A percentile compares a stretch with the other conserved stretches of the same genome.
Conservation (phyloP, 2,113 vertebrate species). For the Hydrochoerus hydrochaeris region DNA sequence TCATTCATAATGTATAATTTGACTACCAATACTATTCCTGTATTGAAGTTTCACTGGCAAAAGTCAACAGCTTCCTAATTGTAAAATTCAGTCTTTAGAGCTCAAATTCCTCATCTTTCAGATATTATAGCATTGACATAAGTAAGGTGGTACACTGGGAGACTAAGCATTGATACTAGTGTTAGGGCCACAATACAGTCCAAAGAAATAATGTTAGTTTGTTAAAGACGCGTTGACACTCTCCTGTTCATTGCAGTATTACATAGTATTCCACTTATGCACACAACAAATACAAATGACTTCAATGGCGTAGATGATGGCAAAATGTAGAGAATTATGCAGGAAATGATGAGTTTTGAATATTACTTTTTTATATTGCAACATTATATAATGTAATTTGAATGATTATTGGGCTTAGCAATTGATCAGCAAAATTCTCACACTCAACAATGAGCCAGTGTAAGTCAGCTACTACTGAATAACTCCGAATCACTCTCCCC, state of each 20-base stretch:
- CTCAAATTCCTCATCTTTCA: background rate
- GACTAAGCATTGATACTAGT: background rate
- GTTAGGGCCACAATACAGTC: background rate
- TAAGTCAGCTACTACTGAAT: background rate
- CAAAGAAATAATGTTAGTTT: background rate
- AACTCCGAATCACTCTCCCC: background rate
- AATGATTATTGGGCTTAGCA: background rate
- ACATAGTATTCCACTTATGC: background rate
- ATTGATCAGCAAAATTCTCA: background rate
- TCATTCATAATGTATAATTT: background rate
- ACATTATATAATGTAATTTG: background rate
- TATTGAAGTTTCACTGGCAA: background rate
- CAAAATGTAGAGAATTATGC: background rate
- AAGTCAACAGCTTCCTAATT: background rate
- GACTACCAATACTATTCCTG: background rate
- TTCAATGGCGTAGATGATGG: background rate
- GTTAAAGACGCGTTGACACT: background rate
- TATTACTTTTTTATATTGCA: background rate
- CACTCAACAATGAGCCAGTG: background rate
- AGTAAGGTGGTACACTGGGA: background rate
- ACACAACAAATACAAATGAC: background rate
- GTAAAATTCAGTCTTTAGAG: slow-evolving; percentile 11
- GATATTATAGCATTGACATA: background rate
- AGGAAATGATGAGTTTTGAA: background rate
- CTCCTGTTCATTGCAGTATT: background rate